phyloP scores from a whole-genome alignment of 2,113 vertebrate genomes.

The Podarcis cretensis region DNA sequence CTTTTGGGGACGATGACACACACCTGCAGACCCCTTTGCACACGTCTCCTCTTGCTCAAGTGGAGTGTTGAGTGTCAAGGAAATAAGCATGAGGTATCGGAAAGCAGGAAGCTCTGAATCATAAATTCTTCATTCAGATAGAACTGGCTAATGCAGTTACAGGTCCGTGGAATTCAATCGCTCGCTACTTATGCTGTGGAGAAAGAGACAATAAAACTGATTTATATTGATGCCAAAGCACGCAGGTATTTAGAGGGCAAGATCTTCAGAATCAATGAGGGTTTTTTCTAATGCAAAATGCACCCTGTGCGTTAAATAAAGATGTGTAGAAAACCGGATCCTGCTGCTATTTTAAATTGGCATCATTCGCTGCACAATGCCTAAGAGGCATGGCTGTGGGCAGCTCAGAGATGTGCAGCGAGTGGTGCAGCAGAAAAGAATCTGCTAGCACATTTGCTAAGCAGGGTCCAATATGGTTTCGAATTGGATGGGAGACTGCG shows the following conservation, averaged over 20 bases:
- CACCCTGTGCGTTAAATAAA: slow-evolving; percentile 24
- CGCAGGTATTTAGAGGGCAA: slow-evolving; percentile 37
- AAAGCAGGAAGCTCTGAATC: slow-evolving; percentile 51
- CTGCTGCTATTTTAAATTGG: not conserved
- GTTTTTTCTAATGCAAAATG: slow-evolving; percentile 9
- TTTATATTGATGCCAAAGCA: slow-evolving; percentile 3
- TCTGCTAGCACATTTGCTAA: too few relatives aligned
- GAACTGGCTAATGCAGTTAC: slow-evolving; percentile 35
- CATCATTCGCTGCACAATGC: not conserved
- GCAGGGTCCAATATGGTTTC: too few relatives aligned
- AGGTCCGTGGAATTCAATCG: slow-evolving; percentile 42
- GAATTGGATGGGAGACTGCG: too few relatives aligned
- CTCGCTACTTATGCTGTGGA: slow-evolving; percentile 18
- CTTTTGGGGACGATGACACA: not conserved
- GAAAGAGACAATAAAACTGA: slow-evolving; percentile 37
- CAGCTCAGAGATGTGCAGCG: not conserved
- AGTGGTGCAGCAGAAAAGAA: too few relatives aligned
- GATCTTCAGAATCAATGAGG: slow-evolving; percentile 23
- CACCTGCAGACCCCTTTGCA: not conserved
- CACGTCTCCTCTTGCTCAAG: not conserved
- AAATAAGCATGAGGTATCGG: slow-evolving; percentile 5
- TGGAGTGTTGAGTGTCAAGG: not conserved
- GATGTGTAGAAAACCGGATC: not conserved
- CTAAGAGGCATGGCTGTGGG: not conserved
- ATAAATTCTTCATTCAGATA: slow-evolving; percentile 39